Evolutionary conservation across 2,797 vertebrate genomes (phyloP), one percentile per base, ranked within the genome.

Genomic region (Sphenodon punctatus): DNA sequence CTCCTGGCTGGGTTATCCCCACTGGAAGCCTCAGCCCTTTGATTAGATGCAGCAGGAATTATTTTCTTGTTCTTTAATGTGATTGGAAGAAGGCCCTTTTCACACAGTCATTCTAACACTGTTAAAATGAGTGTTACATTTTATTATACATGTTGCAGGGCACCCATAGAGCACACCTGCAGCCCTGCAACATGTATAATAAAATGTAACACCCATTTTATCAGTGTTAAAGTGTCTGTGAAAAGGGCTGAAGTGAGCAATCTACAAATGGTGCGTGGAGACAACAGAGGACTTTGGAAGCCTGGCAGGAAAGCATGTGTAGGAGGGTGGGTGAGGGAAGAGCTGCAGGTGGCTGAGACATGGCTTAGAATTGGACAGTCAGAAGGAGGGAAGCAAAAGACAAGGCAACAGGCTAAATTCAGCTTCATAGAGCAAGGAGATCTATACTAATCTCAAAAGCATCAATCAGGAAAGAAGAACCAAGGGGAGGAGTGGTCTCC

Each of bases 1-100:
- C 67, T 82, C 78, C 88, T 84, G 65, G 27, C 67, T 60, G 78
- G 19, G 75, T 70, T 84, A 64, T 48, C 75, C 81, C 90, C 78
- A 87, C 85, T 82, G 78, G 85, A 93, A 92, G 73, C 69, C 55
- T 87, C 78, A 89, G 63, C 66, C 85, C 67, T 92, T 82, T 94
- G 86, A 91, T 93, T 85, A 80, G 36, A 48, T 43, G 36, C 89
- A 79, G 86, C 74, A 85, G 88, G 81, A 77, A 77, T 72, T 80
- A 82, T 51, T 84, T 43, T 64, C 89, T 86, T 90, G 64, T 85
- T 88, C 75, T 82, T 78, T 76, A 88, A 82, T 84, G 51, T 70
- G 59, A 73, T 51, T 85, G 76, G 59, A 84, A 48, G 61, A 83
- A n/a, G n/a, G n/a, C n/a, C n/a, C n/a, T n/a, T n/a, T n/a, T n/a